Evolutionary conservation across 2,888 invertebrate genomes (phyloP), one percentile per base, ranked within the genome.

Genomic region (Aphidius colemani): DNA sequence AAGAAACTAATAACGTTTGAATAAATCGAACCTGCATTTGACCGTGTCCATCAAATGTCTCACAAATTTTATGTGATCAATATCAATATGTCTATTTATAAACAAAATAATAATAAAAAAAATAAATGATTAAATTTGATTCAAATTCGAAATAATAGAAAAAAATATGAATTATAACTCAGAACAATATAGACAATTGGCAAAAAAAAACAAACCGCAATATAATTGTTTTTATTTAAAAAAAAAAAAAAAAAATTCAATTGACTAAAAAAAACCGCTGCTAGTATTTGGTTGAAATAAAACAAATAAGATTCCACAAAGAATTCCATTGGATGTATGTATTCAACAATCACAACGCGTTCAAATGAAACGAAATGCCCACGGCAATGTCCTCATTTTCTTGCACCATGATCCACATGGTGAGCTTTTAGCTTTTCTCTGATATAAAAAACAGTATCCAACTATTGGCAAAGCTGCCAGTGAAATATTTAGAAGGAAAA

Each of bases 351-450:
- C 59, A 64, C 73, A 72, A 70, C 71, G 73, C 73, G 73, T 56
- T 72, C 72, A 78, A 81, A 81, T 80, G 80, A 81, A 81, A 78
- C 78, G 77, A 76, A 78, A 73, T 67, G 78, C 81, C 77, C 68
- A 69, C 60, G 76, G 80, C 74, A 18, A 61, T 56, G 18, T 60
- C 49, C 53, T 40, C 43, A 46, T 30, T 57, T 57, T 57, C 57
- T 57, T 57, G 30, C 3, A 30, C 30, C 30, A 4, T 30, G 30
- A 30, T 30, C 30, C 30, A 30, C 30, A 30, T 30, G 30, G 30
- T 30, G 30, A 30, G 30, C 5, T 5, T 30, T 30, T 30, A 30
- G 30, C 57, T 46, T 46, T 56, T 56, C 18, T 48, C 46, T 57
- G 58, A 46, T 63, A 46, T 45, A 46, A 39, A 46, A 57, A 45